These are phyloP conservation scores for Monochamus saltuarius DNA, from an alignment of 1,140 invertebrate species.

Conservation along the genomic window DNA sequence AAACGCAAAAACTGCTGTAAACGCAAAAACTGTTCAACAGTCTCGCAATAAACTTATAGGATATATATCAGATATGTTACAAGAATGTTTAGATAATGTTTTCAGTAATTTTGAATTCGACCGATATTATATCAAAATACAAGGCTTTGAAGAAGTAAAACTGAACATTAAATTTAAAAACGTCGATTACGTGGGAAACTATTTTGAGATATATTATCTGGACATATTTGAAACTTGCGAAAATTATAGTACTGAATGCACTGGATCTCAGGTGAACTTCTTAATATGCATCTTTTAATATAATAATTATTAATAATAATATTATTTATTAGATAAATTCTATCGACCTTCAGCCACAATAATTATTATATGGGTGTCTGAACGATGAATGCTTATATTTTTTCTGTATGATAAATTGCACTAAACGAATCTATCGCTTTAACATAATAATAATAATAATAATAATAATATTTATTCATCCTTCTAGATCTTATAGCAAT, in stretches of 20 bases:
- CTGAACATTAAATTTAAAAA: constrained; percentile 29
- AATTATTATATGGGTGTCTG: too few species aligned
- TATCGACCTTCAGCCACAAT: too few species aligned
- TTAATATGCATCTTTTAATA: too few species aligned
- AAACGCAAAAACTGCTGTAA: not conserved
- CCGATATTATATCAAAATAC: constrained; percentile 14
- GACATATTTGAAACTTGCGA: constrained; percentile 22
- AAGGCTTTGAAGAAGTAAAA: not conserved
- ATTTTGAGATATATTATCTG: constrained; percentile 25
- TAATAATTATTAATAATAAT: too few species aligned
- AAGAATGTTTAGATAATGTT: constrained; percentile 22
- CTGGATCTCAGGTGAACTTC: constrained; percentile 20
- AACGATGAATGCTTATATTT: too few species aligned
- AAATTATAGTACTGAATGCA: not conserved
- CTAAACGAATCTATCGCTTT: too few species aligned
- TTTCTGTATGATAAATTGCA: too few species aligned
- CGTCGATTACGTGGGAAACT: constrained; percentile 24
- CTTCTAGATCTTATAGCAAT: too few species aligned
- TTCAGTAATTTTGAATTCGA: constrained; percentile 27
- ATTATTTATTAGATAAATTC: too few species aligned
- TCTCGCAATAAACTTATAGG: not conserved
- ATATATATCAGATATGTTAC: constrained; percentile 9
- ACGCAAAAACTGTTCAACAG: not conserved
- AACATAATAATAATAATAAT: too few species aligned
- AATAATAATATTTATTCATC: too few species aligned